These are phyloP conservation scores for Eristalinus sepulchralis DNA, from an alignment of 2,888 invertebrate genomes.

Conservation along the genomic window DNA sequence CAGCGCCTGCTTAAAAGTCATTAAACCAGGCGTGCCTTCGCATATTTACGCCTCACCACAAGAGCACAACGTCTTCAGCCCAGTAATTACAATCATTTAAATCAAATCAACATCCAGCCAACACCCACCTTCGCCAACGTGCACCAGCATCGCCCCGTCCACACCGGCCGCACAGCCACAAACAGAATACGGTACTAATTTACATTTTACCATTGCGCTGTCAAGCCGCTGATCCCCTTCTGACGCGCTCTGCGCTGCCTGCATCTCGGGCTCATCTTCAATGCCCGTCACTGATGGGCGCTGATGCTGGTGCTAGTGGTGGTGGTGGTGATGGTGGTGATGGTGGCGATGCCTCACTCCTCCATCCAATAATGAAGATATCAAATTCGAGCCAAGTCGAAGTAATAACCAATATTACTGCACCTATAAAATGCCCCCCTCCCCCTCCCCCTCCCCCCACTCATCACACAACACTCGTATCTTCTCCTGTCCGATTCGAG, in stretches of 20 bases:
- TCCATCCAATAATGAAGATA: constrained; percentile 63
- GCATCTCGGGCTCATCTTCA: background rate
- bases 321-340: too few relatives aligned
- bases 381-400: constrained; percentile 64
- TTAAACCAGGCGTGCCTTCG: constrained; percentile 18
- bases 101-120: constrained; percentile 49
- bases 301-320: too few relatives aligned
- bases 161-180: constrained; percentile 13
- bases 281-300: too few relatives aligned
- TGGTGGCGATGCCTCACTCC: constrained; percentile 17
- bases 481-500: constrained; percentile 20
- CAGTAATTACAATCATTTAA: constrained; percentile 60
- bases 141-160: background rate
- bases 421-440: constrained; percentile 67
- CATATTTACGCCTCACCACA: background rate
- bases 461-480: background rate
- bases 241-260: constrained; percentile 20
- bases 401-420: constrained; percentile 71
- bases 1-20: background rate
- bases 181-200: constrained; percentile 45
- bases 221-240: constrained; percentile 32
- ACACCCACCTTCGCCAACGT: constrained; percentile 23
- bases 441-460: background rate
- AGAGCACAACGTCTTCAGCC: background rate
- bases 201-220: constrained; percentile 62